Base-by-base conservation (phyloP, 1,140 invertebrate genomes). In the Diachasmimorpha longicaudata region DNA sequence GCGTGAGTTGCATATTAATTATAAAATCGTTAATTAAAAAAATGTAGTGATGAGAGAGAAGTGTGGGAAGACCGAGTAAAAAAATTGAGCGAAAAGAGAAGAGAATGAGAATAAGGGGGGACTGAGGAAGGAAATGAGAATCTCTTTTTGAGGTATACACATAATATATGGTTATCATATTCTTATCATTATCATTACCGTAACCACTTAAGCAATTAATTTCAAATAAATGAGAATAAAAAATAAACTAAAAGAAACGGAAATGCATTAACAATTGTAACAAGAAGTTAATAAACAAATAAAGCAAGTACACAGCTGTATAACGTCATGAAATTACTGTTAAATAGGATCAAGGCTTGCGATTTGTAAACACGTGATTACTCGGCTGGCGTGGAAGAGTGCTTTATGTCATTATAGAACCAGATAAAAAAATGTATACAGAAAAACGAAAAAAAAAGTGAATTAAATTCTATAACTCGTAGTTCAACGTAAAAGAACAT, bases 381-480 rank as follows among this genome's bases (percentile, higher is more conserved):
- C 79, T 72, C 75, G 76, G 78, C 75, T 74, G 78, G 76, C 77
- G 72, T 78, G 78, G 76, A 79, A 79, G 74, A 79, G 78, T 80
- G 80, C 80, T 81, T 82, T 81, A 79, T 75, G 77, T 75, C 79
- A 78, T 79, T 80, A 75, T 31, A 19, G 78, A 63, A 75, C 42
- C 46, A 70, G 73, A 67, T 74, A 23, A 70, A 75, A 68, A 74
- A 31, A 55, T 37, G 58, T 72, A 36, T 69, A 69, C n/a, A 70
- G 25, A 36, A 52, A 70, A 44, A 63, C 9, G 46, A 63, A 58
- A 71, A 75, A 75, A 37, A 70, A 69, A 39, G 6, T 8, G 37
- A 44, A 63, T 63, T 63, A 25, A 63, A 63, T 63, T 63, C 58
- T 63, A 63, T 63, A 63, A 63, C 52, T 39, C n/a, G 46, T 52